Evolutionary conservation across 1,140 invertebrate species (phyloP), one percentile per base, ranked within the genome.

Genomic region (Drosophila erecta): DNA sequence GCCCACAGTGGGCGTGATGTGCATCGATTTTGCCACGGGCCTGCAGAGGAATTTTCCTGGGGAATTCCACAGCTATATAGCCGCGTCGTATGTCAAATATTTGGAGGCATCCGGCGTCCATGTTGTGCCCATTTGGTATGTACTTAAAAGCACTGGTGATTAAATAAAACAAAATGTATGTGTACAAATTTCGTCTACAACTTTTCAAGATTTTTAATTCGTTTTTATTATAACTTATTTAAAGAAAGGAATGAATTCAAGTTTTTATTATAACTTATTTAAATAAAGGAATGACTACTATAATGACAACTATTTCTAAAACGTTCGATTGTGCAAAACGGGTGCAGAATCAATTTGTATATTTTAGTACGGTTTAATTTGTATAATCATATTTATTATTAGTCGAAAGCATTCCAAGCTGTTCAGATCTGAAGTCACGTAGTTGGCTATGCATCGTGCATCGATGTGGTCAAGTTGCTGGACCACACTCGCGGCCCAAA

Each of bases 21-120:
- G 95, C 0, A 95, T 96, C 77, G 95, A 96, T 89, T 93, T 94
- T 24, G 93, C 93, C 4, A 91, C 85, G 0, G 4, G 0, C 0
- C 38, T 85, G 27, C 17, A 33, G 10, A 2, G 86, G 3, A 90
- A 92, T 10, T 95, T 93, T 92, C 91, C 93, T 0, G 74, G 92
- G 37, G 61, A 92, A 35, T 94, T 94, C 71, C 91, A 94, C 1
- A 95, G 95, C 78, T 98, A 96, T 80, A 96, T 98, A 47, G 95
- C 95, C 0, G 95, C 97, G 1, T 96, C 96, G 0, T 98, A 98
- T 84, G 96, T 98, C 0, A 98, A 98, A 92, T 96, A 94, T 91
- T 77, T 98, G 8, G 97, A 98, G 93, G 93, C 95, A 54, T 94
- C 95, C 11, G 97, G 97, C 12, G 97, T 96, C 6, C 93, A 96